Evolutionary conservation across 2,888 invertebrate genomes (phyloP), one percentile per base, ranked within the genome.

Genomic region (Vanessa cardui): DNA sequence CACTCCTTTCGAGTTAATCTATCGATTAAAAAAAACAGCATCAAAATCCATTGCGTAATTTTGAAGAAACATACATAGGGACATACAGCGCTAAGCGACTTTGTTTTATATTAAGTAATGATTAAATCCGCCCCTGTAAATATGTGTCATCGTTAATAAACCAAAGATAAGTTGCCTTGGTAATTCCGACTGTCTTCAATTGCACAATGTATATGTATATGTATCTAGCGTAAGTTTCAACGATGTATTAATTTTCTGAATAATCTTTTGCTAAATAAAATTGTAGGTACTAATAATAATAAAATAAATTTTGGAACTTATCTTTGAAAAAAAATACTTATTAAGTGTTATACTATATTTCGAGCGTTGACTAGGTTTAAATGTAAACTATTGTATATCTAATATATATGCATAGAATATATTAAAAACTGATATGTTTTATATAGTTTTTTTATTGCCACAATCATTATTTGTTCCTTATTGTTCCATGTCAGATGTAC

Each of bases 311-410:
- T 74, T 73, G 63, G 70, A 72, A 63, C 66, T 69, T 52, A 62
- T 61, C 72, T 69, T 70, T 66, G 68, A 63, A 72, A 62, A 72
- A 62, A 61, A 70, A 66, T 74, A 72, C 69, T 20, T 73, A 67
- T 65, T 72, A 76, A 78, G 78, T 78, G 78, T 81, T 80, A 81
- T 77, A 75, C 77, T 80, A 78, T 73, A 71, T 76, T 79, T 81
- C 78, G 81, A 83, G 84, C 84, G 87, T 88, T 87, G 81, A 83
- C 81, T 85, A 85, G 80, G 83, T 85, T 76, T 85, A 84, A 81
- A 74, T 77, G 78, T 77, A 69, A 70, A 54, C 33, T 26, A 72
- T 69, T 80, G 66, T 66, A 56, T 56, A 64, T 71, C 74, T 81
- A 77, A 79, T 78, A 76, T 72, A 68, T 70, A 77, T 76, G 77